Conservation (phyloP, 2,797 vertebrate genomes). For the Tapera naevia region DNA sequence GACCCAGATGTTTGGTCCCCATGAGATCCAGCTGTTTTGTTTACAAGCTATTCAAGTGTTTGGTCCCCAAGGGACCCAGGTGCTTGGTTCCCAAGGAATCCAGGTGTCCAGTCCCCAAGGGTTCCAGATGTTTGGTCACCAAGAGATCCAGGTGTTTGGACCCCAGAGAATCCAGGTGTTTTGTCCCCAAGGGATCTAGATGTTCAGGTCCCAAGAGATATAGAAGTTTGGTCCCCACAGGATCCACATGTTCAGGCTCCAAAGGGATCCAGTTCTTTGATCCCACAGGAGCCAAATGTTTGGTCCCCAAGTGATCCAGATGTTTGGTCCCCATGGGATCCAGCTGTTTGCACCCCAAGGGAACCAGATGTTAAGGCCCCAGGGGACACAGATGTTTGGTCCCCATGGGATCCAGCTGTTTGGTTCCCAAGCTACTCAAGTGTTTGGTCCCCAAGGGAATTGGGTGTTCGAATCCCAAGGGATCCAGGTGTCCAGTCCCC, state of each 20-base stretch:
- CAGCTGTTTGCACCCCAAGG: too few relatives aligned
- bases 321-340: too few relatives aligned
- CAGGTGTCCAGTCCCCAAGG: background rate
- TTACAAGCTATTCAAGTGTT: background rate
- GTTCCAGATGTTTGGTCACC: background rate
- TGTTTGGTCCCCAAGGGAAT: background rate
- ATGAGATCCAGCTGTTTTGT: too few relatives aligned
- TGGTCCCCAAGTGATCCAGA: background rate
- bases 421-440: too few relatives aligned
- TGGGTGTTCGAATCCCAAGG: too few relatives aligned
- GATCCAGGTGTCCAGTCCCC: background rate
- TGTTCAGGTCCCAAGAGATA: background rate
- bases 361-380: background rate
- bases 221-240: background rate
- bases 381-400: background rate
- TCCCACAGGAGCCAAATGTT: too few relatives aligned
- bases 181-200: too few relatives aligned
- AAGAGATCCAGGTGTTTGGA: background rate
- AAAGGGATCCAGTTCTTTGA: background rate
- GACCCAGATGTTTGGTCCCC: background rate
- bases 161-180: background rate
- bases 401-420: too few relatives aligned
- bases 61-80: too few relatives aligned
- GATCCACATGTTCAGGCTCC: too few relatives aligned
- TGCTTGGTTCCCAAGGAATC: too few relatives aligned